Percentiles rank a stretch among this genome's conserved stretches.
phyloP scores from a whole-genome alignment of 2,113 vertebrate species.

The Archocentrus centrarchus region DNA sequence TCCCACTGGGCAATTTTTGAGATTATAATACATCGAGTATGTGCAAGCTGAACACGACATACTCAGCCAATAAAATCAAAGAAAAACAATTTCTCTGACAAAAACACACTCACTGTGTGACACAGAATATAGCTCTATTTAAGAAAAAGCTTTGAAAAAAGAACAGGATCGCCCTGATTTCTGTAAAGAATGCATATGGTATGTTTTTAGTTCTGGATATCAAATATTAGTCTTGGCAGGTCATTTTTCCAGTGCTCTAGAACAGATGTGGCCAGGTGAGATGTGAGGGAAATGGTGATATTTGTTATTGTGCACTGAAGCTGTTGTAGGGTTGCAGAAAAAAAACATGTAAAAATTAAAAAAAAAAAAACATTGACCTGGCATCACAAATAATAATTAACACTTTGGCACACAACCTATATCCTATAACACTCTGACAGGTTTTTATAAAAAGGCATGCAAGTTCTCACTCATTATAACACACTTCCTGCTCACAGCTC shows the following conservation, averaged over 20 bases:
- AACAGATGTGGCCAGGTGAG: constrained; percentile 37
- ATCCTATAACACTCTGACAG: background rate
- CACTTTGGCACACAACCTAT: constrained; percentile 19
- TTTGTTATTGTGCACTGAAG: background rate
- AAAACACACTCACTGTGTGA: background rate
- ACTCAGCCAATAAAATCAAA: background rate
- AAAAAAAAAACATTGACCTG: constrained; percentile 4
- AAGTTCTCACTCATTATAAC: constrained; percentile 53
- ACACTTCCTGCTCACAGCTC: constrained; percentile 65
- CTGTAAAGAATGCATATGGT: background rate
- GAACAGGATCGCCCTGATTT: background rate
- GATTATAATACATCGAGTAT: background rate
- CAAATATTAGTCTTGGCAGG: constrained; percentile 11
- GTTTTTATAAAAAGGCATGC: constrained; percentile 27
- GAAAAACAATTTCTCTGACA: background rate
- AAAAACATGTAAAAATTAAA: constrained; percentile 6
- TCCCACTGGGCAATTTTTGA: background rate
- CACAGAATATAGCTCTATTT: background rate
- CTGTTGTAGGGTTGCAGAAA: background rate
- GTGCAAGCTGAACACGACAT: background rate
- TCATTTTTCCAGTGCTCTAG: background rate
- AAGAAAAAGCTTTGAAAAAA: background rate
- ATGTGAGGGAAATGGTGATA: background rate
- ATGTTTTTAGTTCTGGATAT: constrained; percentile 14
- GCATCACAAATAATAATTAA: constrained; percentile 25